Evolutionary conservation across 2,797 vertebrate species (phyloP), one percentile per base, ranked within the genome.

Genomic region (Halcyon leucocephala): DNA sequence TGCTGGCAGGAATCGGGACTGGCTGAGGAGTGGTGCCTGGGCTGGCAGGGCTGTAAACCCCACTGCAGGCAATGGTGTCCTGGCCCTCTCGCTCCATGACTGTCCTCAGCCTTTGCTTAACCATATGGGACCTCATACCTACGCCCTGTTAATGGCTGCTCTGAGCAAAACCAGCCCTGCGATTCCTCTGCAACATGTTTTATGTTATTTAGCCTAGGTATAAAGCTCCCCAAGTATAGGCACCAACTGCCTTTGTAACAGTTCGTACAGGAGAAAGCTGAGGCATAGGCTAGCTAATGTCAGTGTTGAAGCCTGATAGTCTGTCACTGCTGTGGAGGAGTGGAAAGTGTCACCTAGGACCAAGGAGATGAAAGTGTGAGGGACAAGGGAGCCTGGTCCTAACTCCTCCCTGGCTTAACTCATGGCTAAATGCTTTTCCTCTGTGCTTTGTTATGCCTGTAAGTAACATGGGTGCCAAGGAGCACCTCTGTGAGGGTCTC

Each of bases 61-160:
- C 31, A 28, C 26, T 1, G 1, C 4, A 8, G 46, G 7, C 51
- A 21, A 9, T 0, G 4, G n/a, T 12, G 6, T 15, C 49, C 37
- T 33, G n/a, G 7, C 42, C 26, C 42, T 29, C 25, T 37, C 3
- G 0, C 48, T 25, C 35, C 31, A 2, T 6, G 16, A 31, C 46
- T 31, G 25, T 24, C 33, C 41, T 19, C 48, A 31, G 28, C 33
- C 39, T 48, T n/a, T 0, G 1, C 37, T 42, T n/a, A 15, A n/a
- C 42, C 19, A 8, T 1, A 3, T 39, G 9, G 60, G 22, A 6
- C 28, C n/a, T 37, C 14, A 22, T 18, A 35, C 22, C 8, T 19
- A 9, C 29, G 5, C n/a, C 42, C 12, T 12, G 18, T 6, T n/a
- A 24, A 5, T 15, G 35, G 46, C 70, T 31, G 49, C 69, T 51